These are phyloP conservation scores for Acipenser ruthenus DNA, from an alignment of 2,797 vertebrate genomes.

Conservation along the genomic window DNA sequence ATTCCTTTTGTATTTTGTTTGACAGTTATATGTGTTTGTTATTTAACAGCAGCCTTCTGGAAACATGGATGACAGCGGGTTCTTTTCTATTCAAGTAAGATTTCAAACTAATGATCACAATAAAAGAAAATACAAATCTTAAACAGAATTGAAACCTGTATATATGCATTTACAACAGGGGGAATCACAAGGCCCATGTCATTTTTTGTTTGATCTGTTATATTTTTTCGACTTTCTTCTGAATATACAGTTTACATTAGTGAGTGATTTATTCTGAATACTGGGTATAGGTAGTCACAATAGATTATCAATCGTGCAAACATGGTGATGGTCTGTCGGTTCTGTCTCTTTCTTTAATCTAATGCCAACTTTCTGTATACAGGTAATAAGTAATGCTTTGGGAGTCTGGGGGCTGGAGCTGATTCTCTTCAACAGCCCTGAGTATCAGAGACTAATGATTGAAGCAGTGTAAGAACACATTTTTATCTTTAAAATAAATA, in stretches of 20 bases:
- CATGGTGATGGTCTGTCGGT: not conserved
- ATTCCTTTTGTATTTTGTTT: conserved; percentile 17
- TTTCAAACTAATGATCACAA: not conserved
- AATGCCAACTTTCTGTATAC: conserved; percentile 32
- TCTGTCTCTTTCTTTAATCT: not conserved
- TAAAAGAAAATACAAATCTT: too few species aligned
- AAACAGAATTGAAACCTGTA: too few species aligned
- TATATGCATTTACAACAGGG: too few species aligned
- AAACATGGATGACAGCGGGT: conserved; percentile 98
- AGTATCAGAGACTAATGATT: conserved; percentile 89
- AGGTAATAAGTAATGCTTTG: conserved; percentile 98
- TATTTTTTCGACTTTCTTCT: too few species aligned
- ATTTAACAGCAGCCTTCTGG: conserved; percentile 87
- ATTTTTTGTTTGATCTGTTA: too few species aligned
- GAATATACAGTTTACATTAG: too few species aligned
- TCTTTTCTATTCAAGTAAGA: conserved; percentile 97
- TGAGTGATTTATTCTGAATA: too few species aligned
- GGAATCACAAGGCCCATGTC: too few species aligned
- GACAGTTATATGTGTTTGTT: conserved; percentile 16
- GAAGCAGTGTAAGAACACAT: conserved; percentile 80
- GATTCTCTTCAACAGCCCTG: conserved; percentile 95
- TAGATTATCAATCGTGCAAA: too few species aligned
- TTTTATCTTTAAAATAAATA: not conserved
- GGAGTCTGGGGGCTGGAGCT: conserved; percentile 97
- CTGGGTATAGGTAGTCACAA: too few species aligned